These are phyloP conservation scores for Accipiter cooperii DNA, from an alignment of 2,113 vertebrate genomes.

Conservation along the genomic window DNA sequence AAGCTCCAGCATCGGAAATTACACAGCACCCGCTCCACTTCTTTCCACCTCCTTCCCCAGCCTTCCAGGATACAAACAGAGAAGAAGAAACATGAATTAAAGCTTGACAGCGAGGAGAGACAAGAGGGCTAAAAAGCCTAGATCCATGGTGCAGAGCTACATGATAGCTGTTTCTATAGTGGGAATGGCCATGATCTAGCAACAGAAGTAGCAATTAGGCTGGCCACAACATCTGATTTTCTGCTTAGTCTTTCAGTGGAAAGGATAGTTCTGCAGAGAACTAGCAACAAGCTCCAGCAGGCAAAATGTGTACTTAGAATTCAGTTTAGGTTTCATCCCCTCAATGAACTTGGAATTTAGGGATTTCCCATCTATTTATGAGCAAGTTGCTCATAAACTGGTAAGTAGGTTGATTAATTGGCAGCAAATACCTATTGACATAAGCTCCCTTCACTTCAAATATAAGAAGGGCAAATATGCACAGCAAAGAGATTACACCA, in stretches of 20 bases:
- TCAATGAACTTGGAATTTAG: background rate
- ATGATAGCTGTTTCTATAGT: fast-evolving
- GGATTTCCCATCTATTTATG: background rate
- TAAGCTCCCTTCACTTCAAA: background rate
- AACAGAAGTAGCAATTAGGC: background rate
- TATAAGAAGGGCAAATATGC: background rate
- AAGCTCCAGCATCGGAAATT: background rate
- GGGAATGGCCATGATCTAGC: background rate
- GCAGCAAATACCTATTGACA: background rate
- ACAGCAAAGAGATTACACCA: background rate
- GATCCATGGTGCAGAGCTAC: background rate
- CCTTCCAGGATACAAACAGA: background rate
- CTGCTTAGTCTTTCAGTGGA: background rate
- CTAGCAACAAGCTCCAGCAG: background rate
- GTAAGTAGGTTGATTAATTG: background rate
- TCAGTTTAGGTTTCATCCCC: background rate
- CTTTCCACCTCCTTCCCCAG: background rate
- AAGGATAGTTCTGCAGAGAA: background rate
- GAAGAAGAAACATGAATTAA: background rate
- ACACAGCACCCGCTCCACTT: background rate
- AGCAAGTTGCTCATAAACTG: background rate
- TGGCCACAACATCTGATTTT: background rate
- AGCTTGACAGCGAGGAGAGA: background rate
- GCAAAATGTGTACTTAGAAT: background rate
- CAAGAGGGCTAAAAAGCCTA: background rate